Evolutionary conservation across 2,888 invertebrate genomes (phyloP), one percentile per base, ranked within the genome.

Genomic region (Notocelia uddmanniana): DNA sequence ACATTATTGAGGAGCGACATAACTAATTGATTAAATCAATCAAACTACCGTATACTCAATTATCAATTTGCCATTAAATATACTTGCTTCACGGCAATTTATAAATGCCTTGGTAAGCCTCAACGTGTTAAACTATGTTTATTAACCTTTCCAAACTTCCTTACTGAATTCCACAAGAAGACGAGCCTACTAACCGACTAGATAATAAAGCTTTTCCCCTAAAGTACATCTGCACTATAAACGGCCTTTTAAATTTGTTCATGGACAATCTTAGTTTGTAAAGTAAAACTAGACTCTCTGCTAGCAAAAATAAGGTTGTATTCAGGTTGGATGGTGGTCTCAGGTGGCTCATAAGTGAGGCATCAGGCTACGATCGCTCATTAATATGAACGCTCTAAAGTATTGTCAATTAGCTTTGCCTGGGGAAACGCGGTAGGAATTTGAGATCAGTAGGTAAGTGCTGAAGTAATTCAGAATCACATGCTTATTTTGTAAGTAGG

Each of bases 371-470:
- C 23, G 71, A 71, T 67, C 66, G 45, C 54, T 71, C 71, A 71
- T 71, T 71, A 71, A 71, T 71, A 71, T 71, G 66, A 31, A 66
- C 71, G 66, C 23, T 59, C 66, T 71, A 66, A 71, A 66, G 71
- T 59, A 71, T 71, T 66, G 71, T 71, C 71, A 71, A 71, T 71
- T 71, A 71, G 71, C 71, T 67, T 54, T 60, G 19, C 59, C 45
- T 55, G 62, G 45, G 64, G 26, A 10, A 58, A 15, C 57, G n/a
- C 64, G 66, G 58, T 52, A 6, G 9, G 2, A 3, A 2, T 11
- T 23, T 13, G 11, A 15, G 9, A 63, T 18, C 69, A 69, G 69
- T 63, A 57, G 18, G 37, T 15, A 5, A 37, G 13, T 37, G 13
- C 3, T 26, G 26, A 26, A 26, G 5, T 5, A 3, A 5, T 5